A percentile compares a stretch with the other conserved stretches of the same genome.
These are phyloP conservation scores for Heliconius cydno DNA, from an alignment of 2,888 invertebrate species.

Conservation along the genomic window DNA sequence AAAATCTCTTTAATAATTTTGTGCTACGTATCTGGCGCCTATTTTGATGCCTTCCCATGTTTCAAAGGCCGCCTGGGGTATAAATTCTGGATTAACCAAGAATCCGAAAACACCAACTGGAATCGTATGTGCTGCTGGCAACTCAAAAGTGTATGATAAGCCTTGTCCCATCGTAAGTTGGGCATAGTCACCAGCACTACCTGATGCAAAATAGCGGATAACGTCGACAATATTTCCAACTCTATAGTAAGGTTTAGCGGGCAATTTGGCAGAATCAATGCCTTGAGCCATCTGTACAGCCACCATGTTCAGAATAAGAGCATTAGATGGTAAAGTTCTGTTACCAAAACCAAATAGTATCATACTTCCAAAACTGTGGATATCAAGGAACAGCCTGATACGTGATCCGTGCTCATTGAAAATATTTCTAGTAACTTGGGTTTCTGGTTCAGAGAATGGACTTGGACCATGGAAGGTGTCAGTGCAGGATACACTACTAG, in stretches of 20 bases:
- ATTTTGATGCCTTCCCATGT: slow-evolving; percentile 84
- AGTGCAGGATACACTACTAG: slow-evolving; percentile 79
- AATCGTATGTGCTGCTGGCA: slow-evolving; percentile 67
- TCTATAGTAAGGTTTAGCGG: slow-evolving; percentile 68
- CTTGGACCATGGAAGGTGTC: slow-evolving; percentile 85
- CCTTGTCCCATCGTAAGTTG: slow-evolving; percentile 30
- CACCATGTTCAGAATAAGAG: slow-evolving; percentile 64
- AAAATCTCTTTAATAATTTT: slow-evolving; percentile 9
- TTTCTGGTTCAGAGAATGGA: slow-evolving; percentile 88
- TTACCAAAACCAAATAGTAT: slow-evolving; percentile 72
- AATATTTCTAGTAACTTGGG: slow-evolving; percentile 81
- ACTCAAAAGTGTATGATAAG: slow-evolving; percentile 74
- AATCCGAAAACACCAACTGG: slow-evolving; percentile 32
- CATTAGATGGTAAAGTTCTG: slow-evolving; percentile 78
- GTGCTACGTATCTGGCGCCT: slow-evolving; percentile 70
- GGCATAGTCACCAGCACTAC: slow-evolving; percentile 85
- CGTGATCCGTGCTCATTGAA: slow-evolving; percentile 72
- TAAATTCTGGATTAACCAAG: slow-evolving; percentile 67
- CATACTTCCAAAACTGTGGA: slow-evolving; percentile 89
- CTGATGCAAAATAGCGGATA: slow-evolving; percentile 83
- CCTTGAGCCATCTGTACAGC: slow-evolving; percentile 72
- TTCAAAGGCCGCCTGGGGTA: slow-evolving; percentile 82
- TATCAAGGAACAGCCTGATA: slow-evolving; percentile 86
- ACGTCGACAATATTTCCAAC: slow-evolving; percentile 76
- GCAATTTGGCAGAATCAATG: slow-evolving; percentile 75